Evolutionary conservation across 2,888 invertebrate species (phyloP), one percentile per base, ranked within the genome.

Genomic region (Andrena hattorfiana): DNA sequence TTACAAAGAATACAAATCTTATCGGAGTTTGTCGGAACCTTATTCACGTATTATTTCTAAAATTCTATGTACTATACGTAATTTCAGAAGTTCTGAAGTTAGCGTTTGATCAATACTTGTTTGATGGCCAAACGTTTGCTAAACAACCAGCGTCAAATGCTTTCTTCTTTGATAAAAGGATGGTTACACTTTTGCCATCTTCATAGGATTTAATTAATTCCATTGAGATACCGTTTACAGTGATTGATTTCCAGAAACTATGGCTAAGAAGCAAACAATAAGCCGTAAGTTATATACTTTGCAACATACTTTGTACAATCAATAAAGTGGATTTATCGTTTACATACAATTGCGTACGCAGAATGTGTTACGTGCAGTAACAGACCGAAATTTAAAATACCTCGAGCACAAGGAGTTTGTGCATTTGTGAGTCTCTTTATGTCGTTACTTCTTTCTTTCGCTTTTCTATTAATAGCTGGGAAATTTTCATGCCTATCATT

Each of bases 31-130:
- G 49, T 64, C n/a, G 26, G 2, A 59, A 42, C 49, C 23, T 35
- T 42, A 6, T 42, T 49, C 48, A 6, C 26, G 59, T 56, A 35
- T 49, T 42, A 42, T 8, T 60, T 23, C 13, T 66, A 63, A 28
- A 54, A 7, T 7, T 56, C 7, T 72, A 10, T 3, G 7, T n/a
- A 6, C n/a, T 56, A 28, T 10, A 20, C 30, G 0, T 20, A 26
- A 28, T 66, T 59, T 10, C 10, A 20, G 35, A 13, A n/a, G 28
- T 26, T 49, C 26, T 56, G 70, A 81, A 79, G 48, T 59, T 60
- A 63, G 35, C 79, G 86, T 87, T 86, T 84, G 86, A 82, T 86
- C 86, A 77, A 86, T 86, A 79, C 71, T 23, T 20, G 60, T 68
- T 67, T 59, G 20, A 60, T 74, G 10, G 0, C n/a, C 5, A 28